A percentile compares a stretch with the other conserved stretches of the same genome.
Conservation (phyloP, 92 coral and sea anemone genomes). For the Zoanthus sansibaricus region DNA sequence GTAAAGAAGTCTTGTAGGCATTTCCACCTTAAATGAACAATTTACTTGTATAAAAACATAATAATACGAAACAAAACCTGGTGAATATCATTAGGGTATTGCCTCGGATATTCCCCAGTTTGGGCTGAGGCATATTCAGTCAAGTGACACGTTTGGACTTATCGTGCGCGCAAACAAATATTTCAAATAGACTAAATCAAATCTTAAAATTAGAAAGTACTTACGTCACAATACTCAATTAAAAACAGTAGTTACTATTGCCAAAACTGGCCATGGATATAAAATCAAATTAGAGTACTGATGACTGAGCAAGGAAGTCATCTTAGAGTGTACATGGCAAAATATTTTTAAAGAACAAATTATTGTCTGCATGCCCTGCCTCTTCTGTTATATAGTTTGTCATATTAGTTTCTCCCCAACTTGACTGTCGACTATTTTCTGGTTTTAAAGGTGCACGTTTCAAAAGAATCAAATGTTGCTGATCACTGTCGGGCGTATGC, state of each 20-base stretch:
- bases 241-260: constrained; percentile 7
- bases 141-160: not conserved
- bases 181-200: constrained; percentile 3
- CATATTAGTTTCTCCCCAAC: constrained; percentile 19
- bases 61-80: constrained; percentile 8
- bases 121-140: constrained; percentile 17
- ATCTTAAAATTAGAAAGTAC: constrained; percentile 2
- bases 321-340: constrained; percentile 24
- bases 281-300: constrained; percentile 17
- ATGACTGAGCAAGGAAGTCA: constrained; percentile 32
- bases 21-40: constrained; percentile 17
- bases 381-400: constrained; percentile 27
- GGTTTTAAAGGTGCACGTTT: constrained; percentile 71
- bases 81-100: constrained; percentile 17
- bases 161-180: constrained; percentile 4
- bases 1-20: constrained; percentile 29
- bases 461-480: constrained; percentile 66
- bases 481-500: constrained; percentile 77
- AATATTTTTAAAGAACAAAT: constrained; percentile 8
- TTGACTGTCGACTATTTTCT: constrained; percentile 19
- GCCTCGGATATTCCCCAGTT: constrained; percentile 22
- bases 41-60: constrained; percentile 9
- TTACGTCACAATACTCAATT: constrained; percentile 32
- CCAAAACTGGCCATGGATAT: constrained; percentile 20
- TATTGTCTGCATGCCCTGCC: constrained; percentile 28